A percentile compares a stretch with the other conserved stretches of the same genome.
Conservation (phyloP, 1,140 invertebrate species). For the Trypoxylus dichotomus region DNA sequence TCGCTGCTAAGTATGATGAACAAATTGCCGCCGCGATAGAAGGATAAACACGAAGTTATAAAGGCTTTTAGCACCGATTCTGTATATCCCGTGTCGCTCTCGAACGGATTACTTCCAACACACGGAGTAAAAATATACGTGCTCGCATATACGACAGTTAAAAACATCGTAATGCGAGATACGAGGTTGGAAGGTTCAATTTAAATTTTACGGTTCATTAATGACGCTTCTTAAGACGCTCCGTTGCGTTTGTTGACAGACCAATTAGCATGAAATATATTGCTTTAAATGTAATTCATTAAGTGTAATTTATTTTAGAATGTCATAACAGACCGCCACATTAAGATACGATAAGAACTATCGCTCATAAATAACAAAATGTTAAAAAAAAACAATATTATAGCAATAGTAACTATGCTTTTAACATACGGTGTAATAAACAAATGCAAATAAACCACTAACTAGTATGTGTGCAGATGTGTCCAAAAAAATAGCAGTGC, state of each 20-base stretch:
- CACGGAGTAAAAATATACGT: neutral
- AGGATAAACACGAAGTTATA: conserved; percentile 5
- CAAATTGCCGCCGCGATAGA: neutral
- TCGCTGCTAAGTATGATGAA: neutral
- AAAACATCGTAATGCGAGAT: neutral
- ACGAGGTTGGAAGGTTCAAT: neutral
- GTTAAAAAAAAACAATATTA: too few species aligned
- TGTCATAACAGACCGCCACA: neutral
- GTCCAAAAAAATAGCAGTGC: too few species aligned
- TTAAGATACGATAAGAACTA: too few species aligned
- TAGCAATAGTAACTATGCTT: too few species aligned
- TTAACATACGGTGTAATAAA: too few species aligned
- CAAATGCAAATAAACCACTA: too few species aligned
- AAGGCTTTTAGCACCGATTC: neutral
- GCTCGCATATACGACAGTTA: neutral
- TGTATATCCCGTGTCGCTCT: neutral
- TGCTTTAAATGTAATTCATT: neutral
- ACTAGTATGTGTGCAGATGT: too few species aligned
- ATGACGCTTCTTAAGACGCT: neutral
- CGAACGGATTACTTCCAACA: neutral
- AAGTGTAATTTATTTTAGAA: neutral
- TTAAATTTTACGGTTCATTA: conserved; percentile 12
- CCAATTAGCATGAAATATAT: neutral
- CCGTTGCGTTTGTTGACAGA: neutral
- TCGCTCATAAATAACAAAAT: too few species aligned